A percentile compares a stretch with the other conserved stretches of the same genome.
phyloP scores from a whole-genome alignment of 2,113 vertebrate species.

The Sapajus apella region DNA sequence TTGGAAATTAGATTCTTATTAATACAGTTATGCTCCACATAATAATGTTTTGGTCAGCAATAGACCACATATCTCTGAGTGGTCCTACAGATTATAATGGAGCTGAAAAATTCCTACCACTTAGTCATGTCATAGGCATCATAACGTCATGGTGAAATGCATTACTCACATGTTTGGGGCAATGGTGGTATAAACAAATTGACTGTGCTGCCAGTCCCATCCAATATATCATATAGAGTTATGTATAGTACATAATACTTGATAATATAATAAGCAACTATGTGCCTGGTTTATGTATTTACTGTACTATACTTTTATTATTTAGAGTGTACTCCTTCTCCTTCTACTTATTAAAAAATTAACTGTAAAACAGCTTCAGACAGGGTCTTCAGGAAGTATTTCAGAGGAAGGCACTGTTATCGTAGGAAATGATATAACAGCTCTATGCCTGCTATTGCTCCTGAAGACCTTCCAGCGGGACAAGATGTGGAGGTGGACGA shows the following conservation, averaged over 20 bases:
- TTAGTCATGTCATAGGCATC: background rate
- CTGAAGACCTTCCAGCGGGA: background rate
- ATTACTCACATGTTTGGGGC: background rate
- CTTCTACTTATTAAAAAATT: background rate
- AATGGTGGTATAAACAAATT: background rate
- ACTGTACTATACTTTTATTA: background rate
- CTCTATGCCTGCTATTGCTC: background rate
- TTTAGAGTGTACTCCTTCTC: background rate
- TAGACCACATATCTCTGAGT: background rate
- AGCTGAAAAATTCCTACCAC: background rate
- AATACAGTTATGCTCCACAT: background rate
- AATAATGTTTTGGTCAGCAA: background rate
- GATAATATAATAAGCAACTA: background rate
- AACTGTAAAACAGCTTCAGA: background rate
- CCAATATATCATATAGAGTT: background rate
- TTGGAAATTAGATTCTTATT: conserved; percentile 43
- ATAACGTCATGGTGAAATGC: background rate
- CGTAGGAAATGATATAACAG: background rate
- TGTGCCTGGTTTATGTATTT: background rate
- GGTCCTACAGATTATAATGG: background rate
- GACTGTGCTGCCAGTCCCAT: background rate
- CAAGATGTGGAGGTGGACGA: background rate
- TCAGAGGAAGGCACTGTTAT: background rate
- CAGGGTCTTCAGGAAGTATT: background rate
- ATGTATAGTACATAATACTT: background rate